These are phyloP conservation scores for Parus major DNA, from an alignment of 2,113 vertebrate genomes.

Conservation along the genomic window DNA sequence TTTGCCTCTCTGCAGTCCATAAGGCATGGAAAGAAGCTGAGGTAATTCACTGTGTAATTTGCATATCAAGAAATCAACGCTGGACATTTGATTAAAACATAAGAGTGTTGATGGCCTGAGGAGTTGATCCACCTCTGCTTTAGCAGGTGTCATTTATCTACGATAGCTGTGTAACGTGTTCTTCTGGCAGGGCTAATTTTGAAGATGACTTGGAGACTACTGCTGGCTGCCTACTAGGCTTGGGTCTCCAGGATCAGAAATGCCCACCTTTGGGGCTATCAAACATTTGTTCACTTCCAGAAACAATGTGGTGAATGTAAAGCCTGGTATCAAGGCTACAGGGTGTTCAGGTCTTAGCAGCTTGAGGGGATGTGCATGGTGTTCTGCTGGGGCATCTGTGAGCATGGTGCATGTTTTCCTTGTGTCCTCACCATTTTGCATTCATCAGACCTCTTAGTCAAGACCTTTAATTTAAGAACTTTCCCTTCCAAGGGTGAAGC, in stretches of 20 bases:
- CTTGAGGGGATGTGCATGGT: background rate
- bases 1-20: background rate
- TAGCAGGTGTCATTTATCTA: background rate
- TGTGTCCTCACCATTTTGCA: background rate
- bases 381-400: background rate
- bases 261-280: rapidly evolving
- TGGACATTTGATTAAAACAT: conserved; percentile 27
- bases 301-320: background rate
- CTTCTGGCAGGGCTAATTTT: conserved; percentile 8
- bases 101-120: background rate
- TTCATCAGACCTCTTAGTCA: background rate
- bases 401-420: background rate
- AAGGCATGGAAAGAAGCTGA: background rate
- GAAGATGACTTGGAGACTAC: background rate
- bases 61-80: conserved; percentile 5
- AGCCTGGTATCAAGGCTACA: background rate
- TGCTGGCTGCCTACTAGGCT: background rate
- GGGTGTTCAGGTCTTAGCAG: background rate
- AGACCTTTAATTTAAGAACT: conserved; percentile 44
- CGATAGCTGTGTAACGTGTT: background rate
- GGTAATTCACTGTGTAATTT: background rate
- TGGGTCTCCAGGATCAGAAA: background rate
- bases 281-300: background rate
- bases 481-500: background rate
- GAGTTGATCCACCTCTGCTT: background rate